These are phyloP conservation scores for Drosophila paramelanica DNA, from an alignment of 2,888 invertebrate genomes.

Conservation along the genomic window DNA sequence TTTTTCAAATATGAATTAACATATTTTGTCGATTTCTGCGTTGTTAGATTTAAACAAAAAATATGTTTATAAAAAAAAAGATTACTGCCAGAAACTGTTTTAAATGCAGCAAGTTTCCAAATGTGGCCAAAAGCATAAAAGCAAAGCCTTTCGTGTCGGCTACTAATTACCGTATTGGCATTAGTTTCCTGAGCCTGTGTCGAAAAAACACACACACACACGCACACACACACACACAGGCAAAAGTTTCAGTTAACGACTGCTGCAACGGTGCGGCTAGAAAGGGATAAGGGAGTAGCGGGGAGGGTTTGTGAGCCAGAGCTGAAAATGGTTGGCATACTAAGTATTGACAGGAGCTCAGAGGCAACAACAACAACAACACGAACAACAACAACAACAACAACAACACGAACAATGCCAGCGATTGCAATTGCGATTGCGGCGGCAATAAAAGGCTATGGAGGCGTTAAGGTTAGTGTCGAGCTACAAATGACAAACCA, in stretches of 20 bases:
- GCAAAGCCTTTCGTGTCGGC: background rate
- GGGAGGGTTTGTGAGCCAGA: background rate
- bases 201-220: background rate
- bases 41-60: too few species aligned
- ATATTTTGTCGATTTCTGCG: too few species aligned
- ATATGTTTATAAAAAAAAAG: background rate
- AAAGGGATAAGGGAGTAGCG: background rate
- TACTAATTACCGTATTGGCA: slow-evolving; percentile 39
- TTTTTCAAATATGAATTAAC: too few species aligned
- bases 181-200: slow-evolving; percentile 24
- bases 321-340: slow-evolving; percentile 39
- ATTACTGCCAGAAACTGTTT: background rate
- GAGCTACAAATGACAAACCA: slow-evolving; percentile 62
- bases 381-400: too few species aligned
- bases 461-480: slow-evolving; percentile 43
- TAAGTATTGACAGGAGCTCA: slow-evolving; percentile 52
- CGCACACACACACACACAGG: too few species aligned
- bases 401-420: slow-evolving; percentile 31
- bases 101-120: background rate
- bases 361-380: too few species aligned
- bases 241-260: slow-evolving; percentile 15
- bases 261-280: background rate
- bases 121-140: background rate
- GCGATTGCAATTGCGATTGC: slow-evolving; percentile 63
- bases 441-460: slow-evolving; percentile 68